Conservation (phyloP, 2,888 invertebrate genomes). For the Polymixis lichenea region DNA sequence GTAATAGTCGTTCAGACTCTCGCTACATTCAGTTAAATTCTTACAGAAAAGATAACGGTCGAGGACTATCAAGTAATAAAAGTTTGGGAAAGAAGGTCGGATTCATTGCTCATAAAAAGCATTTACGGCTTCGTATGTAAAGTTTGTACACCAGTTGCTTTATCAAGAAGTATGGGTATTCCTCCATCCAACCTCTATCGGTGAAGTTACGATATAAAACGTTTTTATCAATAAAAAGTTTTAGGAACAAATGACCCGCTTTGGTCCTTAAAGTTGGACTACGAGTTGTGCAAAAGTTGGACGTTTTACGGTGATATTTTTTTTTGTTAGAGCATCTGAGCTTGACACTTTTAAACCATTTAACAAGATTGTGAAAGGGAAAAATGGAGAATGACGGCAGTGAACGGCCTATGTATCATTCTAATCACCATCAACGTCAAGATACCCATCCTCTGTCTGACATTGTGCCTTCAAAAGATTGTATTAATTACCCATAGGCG, state of each 20-base stretch:
- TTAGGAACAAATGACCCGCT: constrained; percentile 44
- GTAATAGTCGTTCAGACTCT: constrained; percentile 36
- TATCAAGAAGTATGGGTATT: constrained; percentile 40
- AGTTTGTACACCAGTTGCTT: constrained; percentile 46
- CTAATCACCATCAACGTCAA: neutral
- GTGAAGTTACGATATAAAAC: constrained; percentile 49
- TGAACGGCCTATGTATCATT: neutral
- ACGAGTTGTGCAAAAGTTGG: constrained; percentile 29
- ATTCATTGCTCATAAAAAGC: constrained; percentile 69
- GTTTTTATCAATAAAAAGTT: constrained; percentile 54
- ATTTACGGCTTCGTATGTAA: constrained; percentile 61
- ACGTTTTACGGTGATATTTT: constrained; percentile 21
- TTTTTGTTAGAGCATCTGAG: constrained; percentile 28
- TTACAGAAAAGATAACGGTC: constrained; percentile 36
- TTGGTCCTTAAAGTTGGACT: constrained; percentile 27
- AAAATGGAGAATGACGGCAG: neutral
- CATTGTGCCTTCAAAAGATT: neutral
- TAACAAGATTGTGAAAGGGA: constrained; percentile 2
- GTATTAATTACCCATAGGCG: neutral
- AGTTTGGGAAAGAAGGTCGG: constrained; percentile 60
- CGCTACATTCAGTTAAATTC: constrained; percentile 32
- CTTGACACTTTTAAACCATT: constrained; percentile 20
- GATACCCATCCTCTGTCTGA: neutral
- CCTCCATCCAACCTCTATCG: constrained; percentile 30
- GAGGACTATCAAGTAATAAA: constrained; percentile 56